Evolutionary conservation across 2,888 invertebrate species (phyloP), one percentile per base, ranked within the genome.

Genomic region (Oligia latruncula): DNA sequence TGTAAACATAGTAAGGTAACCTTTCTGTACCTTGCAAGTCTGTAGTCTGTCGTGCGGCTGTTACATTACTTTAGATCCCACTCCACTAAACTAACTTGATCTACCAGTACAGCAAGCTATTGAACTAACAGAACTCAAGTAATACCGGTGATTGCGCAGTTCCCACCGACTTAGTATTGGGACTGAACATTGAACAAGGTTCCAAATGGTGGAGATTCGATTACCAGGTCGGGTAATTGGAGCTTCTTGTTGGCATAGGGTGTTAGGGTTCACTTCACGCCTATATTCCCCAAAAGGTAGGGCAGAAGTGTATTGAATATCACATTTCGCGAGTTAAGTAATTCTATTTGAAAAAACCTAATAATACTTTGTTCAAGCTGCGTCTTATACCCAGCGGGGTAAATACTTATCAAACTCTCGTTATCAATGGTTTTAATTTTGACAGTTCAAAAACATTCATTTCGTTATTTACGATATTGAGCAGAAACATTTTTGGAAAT

Each of bases 1-100:
- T 76, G 75, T 68, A 55, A 73, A 78, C 66, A 60, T 58, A 65
- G 64, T 71, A 75, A 83, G 74, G 68, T 79, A 73, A 80, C 68
- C 83, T 67, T 66, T 71, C 40, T 68, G 83, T 74, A 79, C 35
- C 60, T 46, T n/a, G n/a, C 9, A 52, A n/a, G 40, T 46, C 72
- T 68, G 40, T 67, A 15, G 46, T 35, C n/a, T 58, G 20, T 35
- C 58, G 52, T 6, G 20, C 46, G 49, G 46, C 75, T 5, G 46
- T 78, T 29, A 78, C 55, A 64, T 83, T 71, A 86, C 40, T 83
- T 40, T 46, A 29, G 15, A 43, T 8, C 1, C 52, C 65, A 65
- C 20, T 9, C 9, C 17, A 46, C 82, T 58, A 65, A 40, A 6
- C 9, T 67, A 60, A 29, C 62, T 23, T 71, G 58, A 29, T 8